Base-by-base conservation (phyloP, 2,113 vertebrate genomes). In the Cinclus mexicanus region DNA sequence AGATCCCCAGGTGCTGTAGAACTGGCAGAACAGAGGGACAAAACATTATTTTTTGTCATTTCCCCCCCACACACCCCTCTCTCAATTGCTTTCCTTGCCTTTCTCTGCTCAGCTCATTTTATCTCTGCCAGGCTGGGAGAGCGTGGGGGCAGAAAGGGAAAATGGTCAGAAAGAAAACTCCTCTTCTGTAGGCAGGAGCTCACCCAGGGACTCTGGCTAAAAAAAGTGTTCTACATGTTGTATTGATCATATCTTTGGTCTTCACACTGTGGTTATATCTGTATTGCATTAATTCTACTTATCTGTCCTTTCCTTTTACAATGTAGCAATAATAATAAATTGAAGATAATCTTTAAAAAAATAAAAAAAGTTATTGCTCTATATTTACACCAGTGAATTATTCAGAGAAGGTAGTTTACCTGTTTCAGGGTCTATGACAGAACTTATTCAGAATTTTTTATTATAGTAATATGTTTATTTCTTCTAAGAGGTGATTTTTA, bases 141-240 rank as follows among this genome's bases (percentile, higher is more conserved):
- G 37, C 1, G 0, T 1, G 12, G 68, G 69, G 31, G 41, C 11
- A 10, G 57, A 81, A 52, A 75, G 63, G n/a, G 78, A 95, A 91
- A 39, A 33, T 20, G 39, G 4, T 83, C 78, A 91, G 87, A 63
- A 53, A 80, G 59, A 90, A 95, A 84, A 16, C 39, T 87, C 35
- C 37, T 89, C 74, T 95, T 71, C 89, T 65, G 57, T 5, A 57
- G 61, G n/a, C 60, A 89, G 78, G 25, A 78, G 41, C 37, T 61
- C 89, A 61, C 83, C 0, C 0, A 87, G 69, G 74, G 46, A 49
- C n/a, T 56, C 49, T 7, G 46, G 28, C 61, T 83, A 28, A 72
- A 41, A 81, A 71, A 49, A 64, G 13, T 22, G 37, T 61, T 89
- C 77, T 69, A 31, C n/a, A 37, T 37, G 74, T 75, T 42, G 21